Base-by-base conservation (phyloP, 2,888 invertebrate species). In the Caradrina kadenii region DNA sequence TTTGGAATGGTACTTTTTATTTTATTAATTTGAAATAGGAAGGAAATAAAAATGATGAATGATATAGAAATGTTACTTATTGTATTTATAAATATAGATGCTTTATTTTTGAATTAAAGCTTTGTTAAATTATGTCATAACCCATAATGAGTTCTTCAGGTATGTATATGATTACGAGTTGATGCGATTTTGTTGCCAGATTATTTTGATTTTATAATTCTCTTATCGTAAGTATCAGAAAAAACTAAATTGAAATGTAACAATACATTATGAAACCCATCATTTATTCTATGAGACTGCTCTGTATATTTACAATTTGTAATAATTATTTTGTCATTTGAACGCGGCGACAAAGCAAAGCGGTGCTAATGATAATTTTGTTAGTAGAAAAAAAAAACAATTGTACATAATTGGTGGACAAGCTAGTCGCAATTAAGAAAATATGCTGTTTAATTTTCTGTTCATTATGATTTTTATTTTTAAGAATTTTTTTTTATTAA, bases 251-350 rank as follows among this genome's bases (percentile, higher is more conserved):
- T 61, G 50, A 66, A 66, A 76, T 56, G n/a, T 63, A 76, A 63
- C 35, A 65, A 60, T 66, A 48, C 26, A 48, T 19, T 45, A n/a
- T 39, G 42, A 52, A 63, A 49, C 17, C 17, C 48, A 26, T 53
- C 17, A 58, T 63, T n/a, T 59, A 31, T 63, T 65, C 2, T 42
- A 13, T 49, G 55, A 15, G 7, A 48, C 6, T 42, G 26, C 35
- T 56, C 26, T 11, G 62, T 58, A 26, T 73, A 54, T 56, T 62
- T 53, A 56, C 22, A 60, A 45, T 31, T 17, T 54, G 7, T 19
- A 22, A 39, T 52, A 63, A 79, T 79, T 79, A 79, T 79, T 72
- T 66, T 26, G 62, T 72, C 69, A 31, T 79, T 79, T 69, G 45
- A n/a, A 62, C 11, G 10, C 48, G 22, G 39, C 15, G 48, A 69